These are phyloP conservation scores for Trichogramma evanescens DNA, from an alignment of 2,888 invertebrate genomes.

Conservation along the genomic window DNA sequence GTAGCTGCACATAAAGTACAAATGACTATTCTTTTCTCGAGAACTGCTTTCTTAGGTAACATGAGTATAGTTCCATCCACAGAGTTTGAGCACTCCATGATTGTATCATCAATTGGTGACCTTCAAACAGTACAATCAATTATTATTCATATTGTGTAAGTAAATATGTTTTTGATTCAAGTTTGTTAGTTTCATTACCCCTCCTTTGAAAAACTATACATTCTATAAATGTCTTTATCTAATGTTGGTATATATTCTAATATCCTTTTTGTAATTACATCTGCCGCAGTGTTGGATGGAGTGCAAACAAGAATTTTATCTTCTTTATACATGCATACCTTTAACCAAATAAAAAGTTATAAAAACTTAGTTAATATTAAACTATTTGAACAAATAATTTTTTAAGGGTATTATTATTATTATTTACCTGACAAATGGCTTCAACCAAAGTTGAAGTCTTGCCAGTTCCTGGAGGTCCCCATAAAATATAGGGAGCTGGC, in stretches of 20 bases:
- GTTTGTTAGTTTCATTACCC: constrained; percentile 13
- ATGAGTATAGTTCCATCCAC: constrained; percentile 33
- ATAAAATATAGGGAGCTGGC: constrained; percentile 71
- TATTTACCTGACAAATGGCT: constrained; percentile 57
- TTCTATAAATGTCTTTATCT: constrained; percentile 19
- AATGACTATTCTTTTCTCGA: constrained; percentile 56
- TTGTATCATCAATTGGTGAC: constrained; percentile 24
- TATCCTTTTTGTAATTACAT: constrained; percentile 56
- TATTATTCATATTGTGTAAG: neutral
- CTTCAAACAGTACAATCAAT: constrained; percentile 14
- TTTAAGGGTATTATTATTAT: neutral
- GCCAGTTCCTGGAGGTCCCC: constrained; percentile 81
- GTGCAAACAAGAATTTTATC: constrained; percentile 58
- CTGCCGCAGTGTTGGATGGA: constrained; percentile 67
- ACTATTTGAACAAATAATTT: neutral
- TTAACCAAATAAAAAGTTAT: constrained; percentile 5
- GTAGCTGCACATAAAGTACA: constrained; percentile 58
- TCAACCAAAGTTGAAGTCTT: constrained; percentile 70
- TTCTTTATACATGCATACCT: constrained; percentile 39
- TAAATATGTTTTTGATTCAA: neutral
- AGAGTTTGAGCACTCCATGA: constrained; percentile 46
- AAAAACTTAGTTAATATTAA: neutral
- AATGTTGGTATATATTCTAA: constrained; percentile 34
- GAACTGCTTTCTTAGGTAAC: constrained; percentile 49
- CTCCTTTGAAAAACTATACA: constrained; percentile 26